Percentiles rank a stretch among this genome's conserved stretches.
phyloP scores from a whole-genome alignment of 2,113 vertebrate species.

The Microcebus griseorufus region DNA sequence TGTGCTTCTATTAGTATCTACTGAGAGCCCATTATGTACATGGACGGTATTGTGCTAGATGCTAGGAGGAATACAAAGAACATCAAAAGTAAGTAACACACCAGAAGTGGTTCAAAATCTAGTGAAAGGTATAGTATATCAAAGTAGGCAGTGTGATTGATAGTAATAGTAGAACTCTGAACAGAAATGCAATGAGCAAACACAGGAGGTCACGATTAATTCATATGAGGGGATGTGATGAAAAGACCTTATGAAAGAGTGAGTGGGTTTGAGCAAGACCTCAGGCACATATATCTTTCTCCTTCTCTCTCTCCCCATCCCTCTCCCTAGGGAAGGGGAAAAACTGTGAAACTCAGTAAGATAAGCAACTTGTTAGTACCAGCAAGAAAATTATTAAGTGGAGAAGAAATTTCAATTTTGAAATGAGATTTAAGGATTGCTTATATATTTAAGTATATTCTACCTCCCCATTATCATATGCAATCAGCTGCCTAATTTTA shows the following conservation, averaged over 20 bases:
- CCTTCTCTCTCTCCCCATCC: not conserved
- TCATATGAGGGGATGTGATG: not conserved
- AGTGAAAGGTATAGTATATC: not conserved
- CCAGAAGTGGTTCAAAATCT: not conserved
- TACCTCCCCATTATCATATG: not conserved
- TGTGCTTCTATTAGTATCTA: not conserved
- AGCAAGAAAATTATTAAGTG: not conserved
- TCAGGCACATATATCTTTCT: not conserved
- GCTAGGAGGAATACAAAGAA: not conserved
- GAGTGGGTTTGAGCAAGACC: not conserved
- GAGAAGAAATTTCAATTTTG: not conserved
- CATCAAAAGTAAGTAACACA: not conserved
- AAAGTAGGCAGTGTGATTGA: not conserved
- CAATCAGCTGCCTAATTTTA: not conserved
- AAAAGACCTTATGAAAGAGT: not conserved
- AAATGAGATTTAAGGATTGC: not conserved
- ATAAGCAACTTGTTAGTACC: not conserved
- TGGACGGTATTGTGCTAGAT: not conserved
- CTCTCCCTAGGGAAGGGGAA: not conserved
- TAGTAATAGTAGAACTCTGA: not conserved
- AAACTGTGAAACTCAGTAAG: not conserved
- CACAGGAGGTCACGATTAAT: too few species aligned
- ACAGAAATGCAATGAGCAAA: not conserved
- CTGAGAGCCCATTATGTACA: accelerated
- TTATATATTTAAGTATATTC: not conserved